These are phyloP conservation scores for Nymphalis urticae DNA, from an alignment of 2,888 invertebrate genomes.

Conservation along the genomic window DNA sequence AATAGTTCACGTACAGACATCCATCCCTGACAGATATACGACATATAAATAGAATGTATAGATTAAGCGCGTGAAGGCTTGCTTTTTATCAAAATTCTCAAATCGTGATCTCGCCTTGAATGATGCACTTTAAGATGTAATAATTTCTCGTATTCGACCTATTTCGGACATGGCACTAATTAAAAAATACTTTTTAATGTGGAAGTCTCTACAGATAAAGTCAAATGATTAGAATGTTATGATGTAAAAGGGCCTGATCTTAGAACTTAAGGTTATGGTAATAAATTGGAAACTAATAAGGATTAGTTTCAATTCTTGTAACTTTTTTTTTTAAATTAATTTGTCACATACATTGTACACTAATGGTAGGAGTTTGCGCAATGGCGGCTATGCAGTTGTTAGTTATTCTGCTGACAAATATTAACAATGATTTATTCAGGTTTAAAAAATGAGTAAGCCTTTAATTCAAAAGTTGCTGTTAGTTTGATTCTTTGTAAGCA, in stretches of 20 bases:
- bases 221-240: background rate
- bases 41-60: background rate
- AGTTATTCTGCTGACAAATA: too few species aligned
- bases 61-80: background rate
- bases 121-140: constrained; percentile 13
- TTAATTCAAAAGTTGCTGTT: too few species aligned
- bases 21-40: background rate
- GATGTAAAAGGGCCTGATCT: background rate
- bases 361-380: too few species aligned
- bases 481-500: too few species aligned
- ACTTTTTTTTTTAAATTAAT: too few species aligned
- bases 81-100: constrained; percentile 22
- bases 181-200: constrained; percentile 14
- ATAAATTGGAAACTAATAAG: too few species aligned
- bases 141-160: constrained; percentile 14
- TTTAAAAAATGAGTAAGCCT: too few species aligned
- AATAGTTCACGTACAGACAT: background rate
- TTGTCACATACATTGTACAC: too few species aligned
- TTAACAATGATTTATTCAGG: too few species aligned
- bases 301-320: too few species aligned
- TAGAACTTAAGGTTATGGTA: too few species aligned
- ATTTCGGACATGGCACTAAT: constrained; percentile 17
- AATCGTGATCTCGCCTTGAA: constrained; percentile 15
- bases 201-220: background rate
- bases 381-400: too few species aligned